Base-by-base conservation (phyloP, 2,888 invertebrate species). In the Caenorhabditis imperialis region DNA sequence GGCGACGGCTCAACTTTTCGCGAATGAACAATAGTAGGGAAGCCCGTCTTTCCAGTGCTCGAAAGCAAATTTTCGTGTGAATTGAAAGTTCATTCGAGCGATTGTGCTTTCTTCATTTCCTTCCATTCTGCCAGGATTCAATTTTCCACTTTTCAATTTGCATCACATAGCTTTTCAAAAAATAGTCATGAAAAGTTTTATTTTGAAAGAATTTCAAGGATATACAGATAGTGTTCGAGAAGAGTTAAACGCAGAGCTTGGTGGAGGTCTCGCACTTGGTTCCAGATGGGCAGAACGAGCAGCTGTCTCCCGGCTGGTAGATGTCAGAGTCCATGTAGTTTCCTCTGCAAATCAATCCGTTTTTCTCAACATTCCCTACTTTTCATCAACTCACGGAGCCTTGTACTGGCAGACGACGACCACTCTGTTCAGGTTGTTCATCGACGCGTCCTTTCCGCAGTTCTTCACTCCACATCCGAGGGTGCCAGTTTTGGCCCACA, bases 371-470 rank as follows among this genome's bases (percentile, higher is more conserved):
- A 30, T 30, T 30, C 14, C 7, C 14, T 6, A 42, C n/a, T n/a
- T n/a, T n/a, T n/a, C n/a, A n/a, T n/a, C n/a, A n/a, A 55, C 55
- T 58, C 20, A 67, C 67, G 38, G 35, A 10, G 51, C 35, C 18
- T 58, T 65, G 53, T 77, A 77, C 42, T 74, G 77, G 18, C 77
- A 77, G 12, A 74, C 74, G 38, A 73, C 70, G 27, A 63, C 38
- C 18, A 74, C 61, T 25, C 35, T 37, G 37, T 70, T 57, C 20
- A 44, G 38, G 42, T 61, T 61, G 20, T 33, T 42, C 25, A 33
- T 23, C 16, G 18, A 37, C 1, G 57, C n/a, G 27, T 57, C 63
- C 51, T 42, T 51, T 23, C 65, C 58, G 37, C 77, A 77, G 22
- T 45, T 62, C 10, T 63, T 70, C 3, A 72, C 57, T 42, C 77